These are phyloP conservation scores for Pterocles gutturalis DNA, from an alignment of 2,113 vertebrate genomes.

Conservation along the genomic window DNA sequence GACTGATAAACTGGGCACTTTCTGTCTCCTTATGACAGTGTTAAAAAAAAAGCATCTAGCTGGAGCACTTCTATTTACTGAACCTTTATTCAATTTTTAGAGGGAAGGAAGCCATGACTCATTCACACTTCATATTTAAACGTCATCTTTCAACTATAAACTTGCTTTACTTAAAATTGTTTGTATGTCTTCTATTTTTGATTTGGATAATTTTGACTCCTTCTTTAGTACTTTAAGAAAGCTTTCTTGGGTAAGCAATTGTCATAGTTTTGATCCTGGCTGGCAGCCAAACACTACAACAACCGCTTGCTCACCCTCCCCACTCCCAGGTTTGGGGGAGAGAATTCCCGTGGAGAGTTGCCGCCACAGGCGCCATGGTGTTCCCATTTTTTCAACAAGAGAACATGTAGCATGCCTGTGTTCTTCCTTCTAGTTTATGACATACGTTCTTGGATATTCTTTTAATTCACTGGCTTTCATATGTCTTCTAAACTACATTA, in stretches of 20 bases:
- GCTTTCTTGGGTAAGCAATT: neutral
- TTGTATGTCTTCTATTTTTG: neutral
- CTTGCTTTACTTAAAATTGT: neutral
- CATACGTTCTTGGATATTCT: neutral
- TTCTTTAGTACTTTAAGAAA: neutral
- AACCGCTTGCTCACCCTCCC: too few relatives aligned
- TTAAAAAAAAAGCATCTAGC: neutral
- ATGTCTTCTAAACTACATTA: neutral
- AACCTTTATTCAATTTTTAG: neutral
- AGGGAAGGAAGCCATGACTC: neutral
- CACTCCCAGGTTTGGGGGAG: too few relatives aligned
- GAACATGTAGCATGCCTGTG: neutral
- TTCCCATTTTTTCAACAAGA: neutral
- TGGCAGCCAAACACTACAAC: too few relatives aligned
- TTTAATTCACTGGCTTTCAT: neutral
- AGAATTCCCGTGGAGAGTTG: too few relatives aligned
- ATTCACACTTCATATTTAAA: neutral
- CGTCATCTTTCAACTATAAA: neutral
- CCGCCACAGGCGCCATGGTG: too few relatives aligned
- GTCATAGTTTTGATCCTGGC: too few relatives aligned
- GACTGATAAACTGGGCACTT: neutral
- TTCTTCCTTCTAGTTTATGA: neutral
- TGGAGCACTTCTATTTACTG: neutral
- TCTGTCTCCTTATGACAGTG: neutral
- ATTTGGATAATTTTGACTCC: neutral